Percentiles rank a stretch among this genome's conserved stretches.
phyloP scores from a whole-genome alignment of 2,888 invertebrate species.

The Mycalesis mineus region DNA sequence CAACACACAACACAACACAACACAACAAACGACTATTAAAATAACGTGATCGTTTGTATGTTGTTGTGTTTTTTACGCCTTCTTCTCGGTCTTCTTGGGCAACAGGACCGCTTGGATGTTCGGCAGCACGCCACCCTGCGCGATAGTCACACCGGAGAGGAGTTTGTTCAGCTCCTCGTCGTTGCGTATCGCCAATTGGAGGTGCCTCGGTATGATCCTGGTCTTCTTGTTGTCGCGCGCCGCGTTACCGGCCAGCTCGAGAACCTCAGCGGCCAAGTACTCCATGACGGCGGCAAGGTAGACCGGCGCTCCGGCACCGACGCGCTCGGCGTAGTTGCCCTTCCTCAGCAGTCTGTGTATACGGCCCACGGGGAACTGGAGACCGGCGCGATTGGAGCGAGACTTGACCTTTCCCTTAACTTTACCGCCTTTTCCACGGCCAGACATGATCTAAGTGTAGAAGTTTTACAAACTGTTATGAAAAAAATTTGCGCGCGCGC shows the following conservation, averaged over 20 bases:
- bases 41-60: too few relatives aligned
- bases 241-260: slow-evolving; percentile 81
- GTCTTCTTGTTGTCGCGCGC: slow-evolving; percentile 84
- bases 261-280: slow-evolving; percentile 82
- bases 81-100: slow-evolving; percentile 81
- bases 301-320: slow-evolving; percentile 72
- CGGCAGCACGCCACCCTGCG: slow-evolving; percentile 89
- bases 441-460: background rate
- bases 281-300: slow-evolving; percentile 79
- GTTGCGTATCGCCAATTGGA: slow-evolving; percentile 15
- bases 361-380: slow-evolving; percentile 78
- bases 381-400: slow-evolving; percentile 63
- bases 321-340: slow-evolving; percentile 80
- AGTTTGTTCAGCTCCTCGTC: slow-evolving; percentile 75
- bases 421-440: slow-evolving; percentile 3
- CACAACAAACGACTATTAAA: too few relatives aligned
- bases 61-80: slow-evolving; percentile 35
- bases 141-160: slow-evolving; percentile 86
- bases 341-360: slow-evolving; percentile 71
- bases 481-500: background rate
- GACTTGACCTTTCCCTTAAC: slow-evolving; percentile 11
- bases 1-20: too few relatives aligned
- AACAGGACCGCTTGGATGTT: slow-evolving; percentile 86
- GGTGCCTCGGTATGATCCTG: slow-evolving; percentile 80
- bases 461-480: background rate